Conservation (phyloP, 2,113 vertebrate genomes). For the Pagrus major region DNA sequence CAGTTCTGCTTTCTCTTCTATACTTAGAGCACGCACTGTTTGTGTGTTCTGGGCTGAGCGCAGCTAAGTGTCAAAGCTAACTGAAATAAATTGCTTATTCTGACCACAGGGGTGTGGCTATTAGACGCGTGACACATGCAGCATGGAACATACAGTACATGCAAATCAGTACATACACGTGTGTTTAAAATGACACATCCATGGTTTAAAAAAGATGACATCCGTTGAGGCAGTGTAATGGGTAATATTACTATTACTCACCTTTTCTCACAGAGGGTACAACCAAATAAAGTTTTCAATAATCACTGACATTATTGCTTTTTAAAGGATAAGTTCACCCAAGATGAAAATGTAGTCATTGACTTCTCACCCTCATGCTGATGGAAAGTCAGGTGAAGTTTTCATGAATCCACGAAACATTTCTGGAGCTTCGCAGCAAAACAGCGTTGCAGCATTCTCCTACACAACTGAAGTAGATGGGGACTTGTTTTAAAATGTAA, state of each 20-base stretch:
- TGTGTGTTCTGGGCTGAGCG: background rate
- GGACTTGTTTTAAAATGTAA: too few species aligned
- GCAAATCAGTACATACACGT: background rate
- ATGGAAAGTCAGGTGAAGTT: too few species aligned
- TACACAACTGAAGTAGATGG: too few species aligned
- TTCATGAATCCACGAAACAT: too few species aligned
- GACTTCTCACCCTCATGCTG: too few species aligned
- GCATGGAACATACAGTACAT: background rate
- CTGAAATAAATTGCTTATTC: background rate
- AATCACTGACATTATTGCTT: background rate
- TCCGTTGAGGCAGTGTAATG: background rate
- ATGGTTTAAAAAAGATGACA: background rate
- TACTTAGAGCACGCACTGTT: background rate
- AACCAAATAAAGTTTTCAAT: background rate
- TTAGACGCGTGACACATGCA: background rate
- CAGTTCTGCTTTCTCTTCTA: constrained; percentile 57
- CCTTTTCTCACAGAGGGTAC: background rate
- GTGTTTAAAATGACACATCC: background rate
- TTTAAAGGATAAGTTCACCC: too few species aligned
- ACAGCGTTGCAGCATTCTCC: too few species aligned
- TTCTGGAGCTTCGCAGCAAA: too few species aligned
- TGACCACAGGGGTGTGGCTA: constrained; percentile 5
- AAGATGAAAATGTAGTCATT: too few species aligned
- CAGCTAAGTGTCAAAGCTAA: background rate
- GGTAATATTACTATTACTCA: background rate